Percentiles rank a stretch among this genome's conserved stretches.
These are phyloP conservation scores for Vannuccia rotundouncinata DNA, from an alignment of 2,888 invertebrate species.

Conservation along the genomic window DNA sequence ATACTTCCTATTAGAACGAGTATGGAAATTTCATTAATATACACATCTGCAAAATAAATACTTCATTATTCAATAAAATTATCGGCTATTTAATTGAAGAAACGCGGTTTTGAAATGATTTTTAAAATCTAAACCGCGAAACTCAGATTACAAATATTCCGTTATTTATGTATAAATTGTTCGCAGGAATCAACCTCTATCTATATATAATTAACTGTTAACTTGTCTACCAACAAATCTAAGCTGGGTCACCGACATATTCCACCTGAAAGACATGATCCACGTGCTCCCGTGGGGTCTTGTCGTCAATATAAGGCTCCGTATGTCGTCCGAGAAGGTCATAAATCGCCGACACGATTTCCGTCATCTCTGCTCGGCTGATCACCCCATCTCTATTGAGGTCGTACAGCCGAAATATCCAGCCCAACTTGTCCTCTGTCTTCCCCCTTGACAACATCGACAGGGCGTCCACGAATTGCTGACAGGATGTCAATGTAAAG, in stretches of 20 bases:
- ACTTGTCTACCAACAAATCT: no score
- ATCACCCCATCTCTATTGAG: constrained; percentile 6
- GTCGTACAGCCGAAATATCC: constrained; percentile 34
- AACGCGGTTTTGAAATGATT: no score
- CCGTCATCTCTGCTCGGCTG: constrained; percentile 5
- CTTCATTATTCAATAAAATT: no score
- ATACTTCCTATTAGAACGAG: neutral
- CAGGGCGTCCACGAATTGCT: constrained; percentile 28
- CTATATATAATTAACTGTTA: no score
- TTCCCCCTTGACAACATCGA: constrained; percentile 11
- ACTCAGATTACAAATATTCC: no score
- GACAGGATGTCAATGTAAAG: neutral
- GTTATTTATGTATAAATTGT: neutral
- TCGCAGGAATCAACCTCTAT: neutral
- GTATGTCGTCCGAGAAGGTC: constrained; percentile 27
- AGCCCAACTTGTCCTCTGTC: constrained; percentile 17
- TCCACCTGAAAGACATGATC: constrained; percentile 29
- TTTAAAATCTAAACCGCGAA: no score
- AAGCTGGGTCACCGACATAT: no score
- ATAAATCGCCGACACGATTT: constrained; percentile 19
- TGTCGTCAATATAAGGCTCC: constrained; percentile 23
- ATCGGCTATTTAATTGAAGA: no score
- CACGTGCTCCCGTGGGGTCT: constrained; percentile 24
- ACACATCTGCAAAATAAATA: no score
- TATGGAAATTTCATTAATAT: neutral